These are phyloP conservation scores for Lasius fuliginosus DNA, from an alignment of 2,888 invertebrate species.

Conservation along the genomic window DNA sequence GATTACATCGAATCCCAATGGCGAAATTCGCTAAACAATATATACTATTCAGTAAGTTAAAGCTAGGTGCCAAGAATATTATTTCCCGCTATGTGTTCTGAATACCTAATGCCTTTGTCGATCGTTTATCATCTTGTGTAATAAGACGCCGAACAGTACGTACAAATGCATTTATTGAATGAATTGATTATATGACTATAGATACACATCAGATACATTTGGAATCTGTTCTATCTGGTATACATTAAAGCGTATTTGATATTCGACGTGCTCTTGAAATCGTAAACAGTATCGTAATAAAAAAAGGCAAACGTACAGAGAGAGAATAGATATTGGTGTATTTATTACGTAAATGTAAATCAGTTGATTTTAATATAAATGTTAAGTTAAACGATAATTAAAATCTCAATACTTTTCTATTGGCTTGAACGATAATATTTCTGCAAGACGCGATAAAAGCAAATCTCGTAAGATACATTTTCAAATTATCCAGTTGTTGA, in stretches of 20 bases:
- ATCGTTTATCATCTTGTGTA: conserved; percentile 48
- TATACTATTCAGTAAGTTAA: not conserved
- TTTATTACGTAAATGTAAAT: not conserved
- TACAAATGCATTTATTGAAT: conserved; percentile 42
- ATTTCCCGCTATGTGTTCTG: conserved; percentile 18
- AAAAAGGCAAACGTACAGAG: not conserved
- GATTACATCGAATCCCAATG: conserved; percentile 34
- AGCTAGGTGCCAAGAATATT: conserved; percentile 39
- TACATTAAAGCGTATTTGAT: conserved; percentile 10
- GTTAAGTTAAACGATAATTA: not conserved
- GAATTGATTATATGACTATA: conserved; percentile 29
- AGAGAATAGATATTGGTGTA: not conserved
- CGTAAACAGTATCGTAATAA: not conserved
- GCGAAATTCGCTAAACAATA: conserved; percentile 21
- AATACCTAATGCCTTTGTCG: conserved; percentile 41
- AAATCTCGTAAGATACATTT: not conserved
- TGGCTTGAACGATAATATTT: not conserved
- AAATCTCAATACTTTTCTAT: not conserved
- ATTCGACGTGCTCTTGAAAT: not conserved
- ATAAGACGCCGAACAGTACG: conserved; percentile 19
- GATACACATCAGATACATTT: conserved; percentile 2
- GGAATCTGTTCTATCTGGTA: not conserved
- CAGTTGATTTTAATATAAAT: not conserved
- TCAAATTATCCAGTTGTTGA: conserved; percentile 32
- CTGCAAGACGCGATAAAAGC: not conserved